These are phyloP conservation scores for Poeciliopsis gracilis DNA, from an alignment of 2,797 vertebrate genomes.

Conservation along the genomic window DNA sequence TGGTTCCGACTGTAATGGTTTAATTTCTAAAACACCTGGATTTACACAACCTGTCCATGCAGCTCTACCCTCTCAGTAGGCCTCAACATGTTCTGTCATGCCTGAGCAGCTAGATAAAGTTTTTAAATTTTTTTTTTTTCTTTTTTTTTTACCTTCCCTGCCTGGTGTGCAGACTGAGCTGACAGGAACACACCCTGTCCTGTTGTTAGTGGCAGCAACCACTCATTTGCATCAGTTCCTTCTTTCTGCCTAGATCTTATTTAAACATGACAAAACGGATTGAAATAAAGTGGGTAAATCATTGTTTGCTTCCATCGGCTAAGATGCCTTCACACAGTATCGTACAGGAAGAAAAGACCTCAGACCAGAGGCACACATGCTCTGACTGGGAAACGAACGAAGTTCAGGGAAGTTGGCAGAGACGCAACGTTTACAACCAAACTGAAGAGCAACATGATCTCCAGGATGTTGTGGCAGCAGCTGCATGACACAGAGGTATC, in stretches of 20 bases:
- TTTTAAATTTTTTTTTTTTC: too few species aligned
- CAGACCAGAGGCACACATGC: neutral
- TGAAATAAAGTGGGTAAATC: neutral
- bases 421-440: neutral
- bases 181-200: neutral
- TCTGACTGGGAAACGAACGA: neutral
- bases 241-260: neutral
- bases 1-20: neutral
- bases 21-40: neutral
- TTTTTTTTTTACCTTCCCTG: too few species aligned
- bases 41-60: neutral
- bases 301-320: neutral
- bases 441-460: neutral
- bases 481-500: conserved; percentile 1
- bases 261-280: neutral
- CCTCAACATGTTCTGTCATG: neutral
- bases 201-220: neutral
- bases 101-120: neutral
- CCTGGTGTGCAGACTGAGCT: neutral
- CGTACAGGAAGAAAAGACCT: neutral
- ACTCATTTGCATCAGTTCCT: conserved; percentile 15
- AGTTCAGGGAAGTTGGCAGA: neutral
- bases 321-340: neutral
- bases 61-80: neutral
- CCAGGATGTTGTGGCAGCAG: conserved; percentile 23